Evolutionary conservation across 2,888 invertebrate species (phyloP).

Genomic region (Cepaea hortensis): DNA sequence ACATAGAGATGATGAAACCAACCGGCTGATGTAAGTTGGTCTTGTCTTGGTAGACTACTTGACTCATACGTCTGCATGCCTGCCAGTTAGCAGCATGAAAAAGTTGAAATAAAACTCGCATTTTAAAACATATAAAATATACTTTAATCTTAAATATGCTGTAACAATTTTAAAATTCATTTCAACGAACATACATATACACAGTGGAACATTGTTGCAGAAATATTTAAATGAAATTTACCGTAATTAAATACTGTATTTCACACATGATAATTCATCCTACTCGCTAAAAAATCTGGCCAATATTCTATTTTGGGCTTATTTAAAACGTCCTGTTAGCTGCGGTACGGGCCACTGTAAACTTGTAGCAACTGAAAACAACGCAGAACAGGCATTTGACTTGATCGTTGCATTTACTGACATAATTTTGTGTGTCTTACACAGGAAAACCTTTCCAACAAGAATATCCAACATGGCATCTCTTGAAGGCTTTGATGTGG

Average conservation of each 20-base stretch:
- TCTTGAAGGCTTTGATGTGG: background rate
- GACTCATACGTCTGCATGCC: background rate
- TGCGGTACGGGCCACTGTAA: background rate
- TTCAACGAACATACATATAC: too few relatives aligned
- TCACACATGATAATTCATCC: too few relatives aligned
- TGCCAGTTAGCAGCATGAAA: background rate
- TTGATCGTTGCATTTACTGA: background rate
- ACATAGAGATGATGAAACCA: background rate
- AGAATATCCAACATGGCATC: background rate
- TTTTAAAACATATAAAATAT: too few relatives aligned
- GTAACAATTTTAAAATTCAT: too few relatives aligned
- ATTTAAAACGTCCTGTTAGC: too few relatives aligned
- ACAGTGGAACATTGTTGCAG: too few relatives aligned
- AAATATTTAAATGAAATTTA: too few relatives aligned
- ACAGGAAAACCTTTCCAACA: background rate
- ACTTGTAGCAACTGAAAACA: background rate
- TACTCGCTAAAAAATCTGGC: too few relatives aligned
- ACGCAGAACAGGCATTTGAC: background rate
- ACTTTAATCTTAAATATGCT: too few relatives aligned
- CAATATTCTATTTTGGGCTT: too few relatives aligned
- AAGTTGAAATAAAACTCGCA: too few relatives aligned
- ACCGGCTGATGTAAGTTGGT: background rate
- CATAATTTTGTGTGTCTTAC: background rate
- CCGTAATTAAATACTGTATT: too few relatives aligned
- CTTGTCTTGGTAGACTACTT: background rate